phyloP scores from a whole-genome alignment of 2,797 vertebrate genomes.

The Neosilurus hyrtlii region DNA sequence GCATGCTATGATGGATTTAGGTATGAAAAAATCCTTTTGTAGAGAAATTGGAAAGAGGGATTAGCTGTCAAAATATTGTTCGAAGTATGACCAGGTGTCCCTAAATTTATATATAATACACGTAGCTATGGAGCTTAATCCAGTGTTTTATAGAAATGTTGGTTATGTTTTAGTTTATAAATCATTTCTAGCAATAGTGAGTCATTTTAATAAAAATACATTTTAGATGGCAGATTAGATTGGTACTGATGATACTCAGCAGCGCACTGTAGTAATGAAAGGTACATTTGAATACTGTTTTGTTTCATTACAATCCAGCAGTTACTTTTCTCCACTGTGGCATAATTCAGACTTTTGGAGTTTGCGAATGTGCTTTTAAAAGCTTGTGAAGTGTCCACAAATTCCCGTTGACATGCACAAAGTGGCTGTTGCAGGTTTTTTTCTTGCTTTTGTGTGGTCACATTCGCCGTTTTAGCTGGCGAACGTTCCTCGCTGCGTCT shows the following conservation, averaged over 20 bases:
- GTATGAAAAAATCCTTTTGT: neutral
- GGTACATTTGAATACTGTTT: neutral
- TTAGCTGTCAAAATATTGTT: neutral
- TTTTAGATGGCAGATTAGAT: no score
- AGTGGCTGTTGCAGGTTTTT: neutral
- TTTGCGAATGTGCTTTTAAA: neutral
- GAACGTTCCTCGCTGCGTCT: slow-evolving; percentile 24
- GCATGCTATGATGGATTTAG: neutral
- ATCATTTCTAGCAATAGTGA: neutral
- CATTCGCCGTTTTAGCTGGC: neutral
- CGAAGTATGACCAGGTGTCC: neutral
- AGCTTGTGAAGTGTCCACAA: neutral
- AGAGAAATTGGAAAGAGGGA: neutral
- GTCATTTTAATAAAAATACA: neutral
- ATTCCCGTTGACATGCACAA: neutral
- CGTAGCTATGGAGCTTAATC: neutral
- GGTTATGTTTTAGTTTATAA: neutral
- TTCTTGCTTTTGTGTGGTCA: neutral
- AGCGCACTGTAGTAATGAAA: neutral
- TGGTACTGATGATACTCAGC: neutral
- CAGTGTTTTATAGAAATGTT: neutral
- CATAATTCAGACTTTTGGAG: neutral
- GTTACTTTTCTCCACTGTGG: neutral
- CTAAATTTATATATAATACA: no score
- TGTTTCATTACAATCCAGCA: neutral